phyloP scores from a whole-genome alignment of 1,140 invertebrate species.

The Carposina sasakii region DNA sequence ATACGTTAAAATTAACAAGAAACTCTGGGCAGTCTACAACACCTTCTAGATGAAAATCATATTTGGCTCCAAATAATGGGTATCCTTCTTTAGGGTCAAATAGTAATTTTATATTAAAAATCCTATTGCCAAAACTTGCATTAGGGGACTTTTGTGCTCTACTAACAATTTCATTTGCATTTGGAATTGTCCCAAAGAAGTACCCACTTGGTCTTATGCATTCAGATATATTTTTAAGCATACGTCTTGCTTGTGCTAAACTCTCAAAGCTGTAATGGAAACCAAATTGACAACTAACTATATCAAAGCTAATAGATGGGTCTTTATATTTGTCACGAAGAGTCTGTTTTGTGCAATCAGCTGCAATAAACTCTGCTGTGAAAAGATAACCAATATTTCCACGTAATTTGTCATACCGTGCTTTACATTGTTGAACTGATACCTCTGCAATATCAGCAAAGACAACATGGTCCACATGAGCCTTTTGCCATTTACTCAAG shows the following conservation, averaged over 20 bases:
- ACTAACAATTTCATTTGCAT: constrained; percentile 91
- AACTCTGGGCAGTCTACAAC: constrained; percentile 99
- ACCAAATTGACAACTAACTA: constrained; percentile 98
- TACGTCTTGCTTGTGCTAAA: constrained; percentile 90
- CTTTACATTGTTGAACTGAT: constrained; percentile 90
- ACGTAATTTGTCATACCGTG: constrained; percentile 77
- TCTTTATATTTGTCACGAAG: constrained; percentile 82
- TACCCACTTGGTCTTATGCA: constrained; percentile 90
- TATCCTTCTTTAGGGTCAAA: constrained; percentile 79
- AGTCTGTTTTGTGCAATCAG: constrained; percentile 91
- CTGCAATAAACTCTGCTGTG: constrained; percentile 92
- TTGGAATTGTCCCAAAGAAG: constrained; percentile 97
- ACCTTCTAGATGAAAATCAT: constrained; percentile 95
- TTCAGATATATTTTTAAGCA: constrained; percentile 94
- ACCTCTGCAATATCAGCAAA: constrained; percentile 96
- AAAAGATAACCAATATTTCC: constrained; percentile 74
- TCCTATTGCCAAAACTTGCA: constrained; percentile 88
- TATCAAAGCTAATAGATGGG: constrained; percentile 84
- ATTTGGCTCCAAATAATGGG: constrained; percentile 96
- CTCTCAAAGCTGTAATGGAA: constrained; percentile 98
- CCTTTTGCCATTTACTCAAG: constrained; percentile 95
- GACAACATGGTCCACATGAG: constrained; percentile 87
- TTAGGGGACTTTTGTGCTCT: constrained; percentile 75
- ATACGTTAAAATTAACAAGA: constrained; percentile 92
- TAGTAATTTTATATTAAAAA: constrained; percentile 88